Percentiles rank a stretch among this genome's conserved stretches.
Evolutionary conservation across 2,113 vertebrate species (phyloP).

Genomic region (Himantopus leucocephalus): DNA sequence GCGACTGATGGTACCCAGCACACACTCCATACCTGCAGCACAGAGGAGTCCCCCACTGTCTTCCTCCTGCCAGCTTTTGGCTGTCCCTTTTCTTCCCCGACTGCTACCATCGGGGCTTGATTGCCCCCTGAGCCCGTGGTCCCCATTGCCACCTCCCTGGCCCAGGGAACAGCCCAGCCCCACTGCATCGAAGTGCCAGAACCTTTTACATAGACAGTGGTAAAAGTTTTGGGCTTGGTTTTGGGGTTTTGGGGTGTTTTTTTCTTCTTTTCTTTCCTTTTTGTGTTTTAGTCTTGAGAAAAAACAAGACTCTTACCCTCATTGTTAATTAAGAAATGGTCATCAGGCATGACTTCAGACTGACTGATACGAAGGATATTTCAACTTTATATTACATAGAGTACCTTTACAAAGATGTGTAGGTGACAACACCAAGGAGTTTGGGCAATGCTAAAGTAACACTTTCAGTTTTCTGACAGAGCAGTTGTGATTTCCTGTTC

Average conservation of each 20-base stretch:
- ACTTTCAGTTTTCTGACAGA: neutral
- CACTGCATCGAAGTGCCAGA: neutral
- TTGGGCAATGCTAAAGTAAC: neutral
- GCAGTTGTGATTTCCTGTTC: neutral
- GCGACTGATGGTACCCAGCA: neutral
- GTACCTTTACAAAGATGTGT: neutral
- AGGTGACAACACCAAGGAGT: neutral
- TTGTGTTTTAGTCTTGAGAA: neutral
- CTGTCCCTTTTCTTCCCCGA: neutral
- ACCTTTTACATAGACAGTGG: rapidly evolving
- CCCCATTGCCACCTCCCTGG: rapidly evolving
- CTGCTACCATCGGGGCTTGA: rapidly evolving
- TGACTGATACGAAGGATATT: neutral
- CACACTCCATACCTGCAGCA: rapidly evolving
- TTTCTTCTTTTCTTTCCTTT: neutral
- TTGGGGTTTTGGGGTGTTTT: neutral
- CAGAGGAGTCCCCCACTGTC: rapidly evolving
- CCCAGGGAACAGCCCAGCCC: neutral
- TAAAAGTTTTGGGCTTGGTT: rapidly evolving
- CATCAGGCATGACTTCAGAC: neutral
- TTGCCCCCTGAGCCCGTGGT: neutral
- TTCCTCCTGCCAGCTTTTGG: rapidly evolving
- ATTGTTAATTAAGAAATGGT: neutral
- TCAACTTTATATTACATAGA: neutral
- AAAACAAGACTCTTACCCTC: neutral